Evolutionary conservation across 1,140 invertebrate genomes (phyloP).

Genomic region (Diachasmimorpha longicaudata): DNA sequence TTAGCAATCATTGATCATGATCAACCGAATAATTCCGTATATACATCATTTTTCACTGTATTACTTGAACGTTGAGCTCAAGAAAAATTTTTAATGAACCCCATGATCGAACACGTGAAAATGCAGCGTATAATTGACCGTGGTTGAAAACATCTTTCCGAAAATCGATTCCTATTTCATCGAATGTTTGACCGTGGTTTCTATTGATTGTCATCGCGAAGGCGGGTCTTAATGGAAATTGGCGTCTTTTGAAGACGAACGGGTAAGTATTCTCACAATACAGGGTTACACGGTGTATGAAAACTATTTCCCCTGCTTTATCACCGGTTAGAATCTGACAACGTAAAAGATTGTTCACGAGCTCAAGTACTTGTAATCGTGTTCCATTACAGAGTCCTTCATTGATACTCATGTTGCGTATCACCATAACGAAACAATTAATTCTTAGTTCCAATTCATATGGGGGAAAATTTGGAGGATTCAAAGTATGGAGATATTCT

Average conservation of each 20-base stretch:
- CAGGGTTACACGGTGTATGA: constrained; percentile 18
- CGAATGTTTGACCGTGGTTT: constrained; percentile 40
- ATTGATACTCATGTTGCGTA: background rate
- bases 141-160: constrained; percentile 43
- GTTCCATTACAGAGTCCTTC: constrained; percentile 26
- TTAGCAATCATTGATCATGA: background rate
- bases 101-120: constrained; percentile 15
- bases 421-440: background rate
- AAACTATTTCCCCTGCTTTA: constrained; percentile 23
- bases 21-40: background rate
- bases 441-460: background rate
- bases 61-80: background rate
- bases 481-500: constrained; percentile 36
- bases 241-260: background rate
- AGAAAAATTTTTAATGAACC: background rate
- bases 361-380: constrained; percentile 24
- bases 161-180: constrained; percentile 43
- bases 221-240: background rate
- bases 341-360: constrained; percentile 33
- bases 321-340: constrained; percentile 35
- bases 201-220: constrained; percentile 1
- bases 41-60: background rate
- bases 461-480: constrained; percentile 22
- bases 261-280: constrained; percentile 4
- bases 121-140: constrained; percentile 31